phyloP scores from a whole-genome alignment of 2,797 vertebrate species.

The Myotis daubentonii region DNA sequence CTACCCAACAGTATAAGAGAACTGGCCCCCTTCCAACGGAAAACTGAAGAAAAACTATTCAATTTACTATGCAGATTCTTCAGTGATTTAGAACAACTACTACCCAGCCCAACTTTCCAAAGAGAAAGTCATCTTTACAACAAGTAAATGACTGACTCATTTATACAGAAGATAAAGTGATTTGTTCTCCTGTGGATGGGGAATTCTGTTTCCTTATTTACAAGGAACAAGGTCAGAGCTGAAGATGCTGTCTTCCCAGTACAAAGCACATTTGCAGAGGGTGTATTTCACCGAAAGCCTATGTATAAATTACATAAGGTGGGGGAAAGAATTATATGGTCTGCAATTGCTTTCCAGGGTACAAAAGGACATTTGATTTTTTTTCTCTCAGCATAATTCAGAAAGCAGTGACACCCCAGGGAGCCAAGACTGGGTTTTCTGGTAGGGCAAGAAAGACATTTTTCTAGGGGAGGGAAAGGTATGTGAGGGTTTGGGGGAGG shows the following conservation, averaged over 20 bases:
- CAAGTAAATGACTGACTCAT: slow-evolving; percentile 61
- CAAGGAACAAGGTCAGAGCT: slow-evolving; percentile 72
- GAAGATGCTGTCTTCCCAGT: slow-evolving; percentile 68
- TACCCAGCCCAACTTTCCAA: slow-evolving; percentile 17
- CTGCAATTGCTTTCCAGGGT: slow-evolving; percentile 60
- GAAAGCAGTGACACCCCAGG: slow-evolving; percentile 66
- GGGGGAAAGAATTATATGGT: slow-evolving; percentile 46
- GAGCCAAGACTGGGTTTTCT: slow-evolving; percentile 67
- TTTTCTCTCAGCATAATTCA: slow-evolving; percentile 67
- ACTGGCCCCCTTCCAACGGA: slow-evolving; percentile 29
- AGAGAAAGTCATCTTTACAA: slow-evolving; percentile 57
- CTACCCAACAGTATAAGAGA: not conserved
- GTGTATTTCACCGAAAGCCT: slow-evolving; percentile 68
- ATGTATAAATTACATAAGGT: slow-evolving; percentile 73
- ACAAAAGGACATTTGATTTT: slow-evolving; percentile 69
- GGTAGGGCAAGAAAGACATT: slow-evolving; percentile 61
- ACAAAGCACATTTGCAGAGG: slow-evolving; percentile 62
- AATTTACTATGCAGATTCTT: slow-evolving; percentile 55
- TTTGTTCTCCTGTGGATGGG: slow-evolving; percentile 54
- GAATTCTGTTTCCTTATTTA: slow-evolving; percentile 72
- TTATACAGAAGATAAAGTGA: slow-evolving; percentile 65
- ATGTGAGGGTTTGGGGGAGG: not conserved
- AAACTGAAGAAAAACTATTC: slow-evolving; percentile 56
- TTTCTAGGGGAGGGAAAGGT: slow-evolving; percentile 42
- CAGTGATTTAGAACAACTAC: slow-evolving; percentile 61